Evolutionary conservation across 1,140 invertebrate species (phyloP), one percentile per base, ranked within the genome.

Genomic region (Caenorhabditis tropicalis): DNA sequence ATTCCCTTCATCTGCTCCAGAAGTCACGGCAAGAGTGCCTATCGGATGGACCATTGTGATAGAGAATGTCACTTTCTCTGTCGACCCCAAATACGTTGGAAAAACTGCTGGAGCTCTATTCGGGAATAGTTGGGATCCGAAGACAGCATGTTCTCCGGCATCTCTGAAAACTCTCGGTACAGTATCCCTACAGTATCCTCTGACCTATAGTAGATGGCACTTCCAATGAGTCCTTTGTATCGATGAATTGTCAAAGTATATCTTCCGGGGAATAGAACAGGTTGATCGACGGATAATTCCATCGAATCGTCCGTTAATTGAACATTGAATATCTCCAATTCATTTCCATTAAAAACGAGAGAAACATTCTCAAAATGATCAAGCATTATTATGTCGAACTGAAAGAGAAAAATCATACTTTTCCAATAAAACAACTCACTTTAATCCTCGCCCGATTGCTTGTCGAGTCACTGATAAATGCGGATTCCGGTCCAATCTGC

Each of bases 341-440:
- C 83, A 27, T 48, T 60, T 7, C 79, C 79, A 31, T 84, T 84
- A 12, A 31, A 60, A 12, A 84, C 83, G 27, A 84, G 27, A 9
- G 70, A 80, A 16, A 84, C 74, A 33, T 84, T 84, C 24, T 84
- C 83, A 80, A 84, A 84, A 39, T 84, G 70, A 27, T 84, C 83
- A 27, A 84, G 27, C 33, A 51, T 70, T 0, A 56, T 48, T 21
- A 84, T 84, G 5, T 65, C 43, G 21, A 84, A 46, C 56, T 79
- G 70, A n/a, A 82, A 58, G 10, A 31, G 7, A 6, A n/a, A 5
- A 29, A 53, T 31, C 33, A 1, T 2, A 2, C 27, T 4, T 31
- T 27, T 53, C 24, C 10, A 2, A 16, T 2, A 0, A 29, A 10
- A 21, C 0, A n/a, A 36, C 43, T 43, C 43, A 65, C 81, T 19